Base-by-base conservation (phyloP, 2,888 invertebrate genomes). In the Eudemis profundana region DNA sequence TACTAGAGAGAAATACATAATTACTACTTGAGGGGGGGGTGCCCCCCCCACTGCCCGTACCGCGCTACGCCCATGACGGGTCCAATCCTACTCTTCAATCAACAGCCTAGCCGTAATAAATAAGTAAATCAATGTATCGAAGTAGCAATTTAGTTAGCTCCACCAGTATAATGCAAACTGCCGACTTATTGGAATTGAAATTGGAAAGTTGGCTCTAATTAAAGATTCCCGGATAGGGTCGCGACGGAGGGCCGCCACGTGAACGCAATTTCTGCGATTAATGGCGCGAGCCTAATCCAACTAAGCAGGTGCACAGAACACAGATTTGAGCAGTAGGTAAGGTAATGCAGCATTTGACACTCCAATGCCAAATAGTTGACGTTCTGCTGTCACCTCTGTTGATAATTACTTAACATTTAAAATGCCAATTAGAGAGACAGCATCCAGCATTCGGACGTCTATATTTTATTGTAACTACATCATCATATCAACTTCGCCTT, bases 221-320 rank as follows among this genome's bases (percentile, higher is more conserved):
- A 86, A 86, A 89, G 87, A 86, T 85, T 81, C 83, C 77, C 77
- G 80, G 83, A 81, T 74, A 75, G 75, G 77, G 72, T 74, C 68
- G 70, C 73, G 71, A 67, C 40, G 69, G 70, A 70, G 69, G 70
- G 68, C 62, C 71, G 75, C 78, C 81, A 79, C 81, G 79, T 81
- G 86, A 86, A 84, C 87, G 86, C 86, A 90, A 90, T 90, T 87
- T 86, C 82, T 76, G 79, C 84, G 85, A 89, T 90, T 90, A 92
- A 92, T 90, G 89, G 86, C 79, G 86, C 88, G 88, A 83, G 83
- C 79, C 78, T 90, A 90, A 91, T 90, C 89, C 84, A 85, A 86
- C 89, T 88, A 87, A 85, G 85, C 84, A 84, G 78, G 77, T 80
- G 83, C 83, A 82, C 76, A 83, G 81, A 74, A 79, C 79, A 78